Conservation (phyloP, 2,113 vertebrate genomes). For the Tragelaphus strepsiceros region DNA sequence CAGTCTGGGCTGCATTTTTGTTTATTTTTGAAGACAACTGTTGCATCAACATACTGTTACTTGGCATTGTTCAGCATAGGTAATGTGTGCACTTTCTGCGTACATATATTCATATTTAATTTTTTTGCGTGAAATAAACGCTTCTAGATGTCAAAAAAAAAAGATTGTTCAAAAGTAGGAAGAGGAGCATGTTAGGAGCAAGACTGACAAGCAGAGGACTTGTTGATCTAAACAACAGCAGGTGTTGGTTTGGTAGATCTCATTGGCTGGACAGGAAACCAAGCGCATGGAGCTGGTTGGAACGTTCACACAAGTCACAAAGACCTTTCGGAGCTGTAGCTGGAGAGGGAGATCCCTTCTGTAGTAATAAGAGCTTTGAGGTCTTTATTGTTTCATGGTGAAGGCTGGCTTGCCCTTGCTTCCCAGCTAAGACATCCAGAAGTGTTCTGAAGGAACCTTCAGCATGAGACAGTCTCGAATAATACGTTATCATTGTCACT, state of each 20-base stretch:
- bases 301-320: not conserved
- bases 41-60: constrained; percentile 83
- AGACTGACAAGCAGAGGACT: not conserved
- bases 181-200: not conserved
- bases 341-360: not conserved
- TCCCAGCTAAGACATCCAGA: not conserved
- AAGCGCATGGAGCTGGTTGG: not conserved
- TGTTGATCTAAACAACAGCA: not conserved
- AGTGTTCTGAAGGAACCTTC: not conserved
- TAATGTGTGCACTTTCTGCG: constrained; percentile 82
- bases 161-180: not conserved
- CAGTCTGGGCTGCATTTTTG: constrained; percentile 78
- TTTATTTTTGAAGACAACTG: constrained; percentile 82
- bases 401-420: not conserved
- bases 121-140: constrained; percentile 93
- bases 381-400: not conserved
- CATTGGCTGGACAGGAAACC: not conserved
- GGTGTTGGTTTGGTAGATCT: not conserved
- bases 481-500: not conserved
- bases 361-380: not conserved
- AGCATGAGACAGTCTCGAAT: not conserved
- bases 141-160: constrained; percentile 85
- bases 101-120: constrained; percentile 88
- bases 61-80: constrained; percentile 88
- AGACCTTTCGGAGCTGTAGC: not conserved